Evolutionary conservation across 1,140 invertebrate genomes (phyloP), one percentile per base, ranked within the genome.

Genomic region (Drosophila mojavensis): DNA sequence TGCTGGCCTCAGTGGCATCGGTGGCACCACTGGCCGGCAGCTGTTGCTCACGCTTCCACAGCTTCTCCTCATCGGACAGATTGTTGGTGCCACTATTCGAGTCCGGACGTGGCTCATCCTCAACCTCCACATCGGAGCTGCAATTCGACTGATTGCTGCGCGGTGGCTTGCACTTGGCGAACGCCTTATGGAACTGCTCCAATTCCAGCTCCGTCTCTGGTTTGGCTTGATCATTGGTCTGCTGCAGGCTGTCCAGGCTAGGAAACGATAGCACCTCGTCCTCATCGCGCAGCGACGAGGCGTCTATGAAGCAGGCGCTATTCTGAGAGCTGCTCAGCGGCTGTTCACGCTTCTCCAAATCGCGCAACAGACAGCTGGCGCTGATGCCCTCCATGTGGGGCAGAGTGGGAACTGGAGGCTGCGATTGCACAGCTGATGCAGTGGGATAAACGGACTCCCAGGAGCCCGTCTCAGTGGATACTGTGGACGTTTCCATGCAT

Each of bases 241-340:
- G 74, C 30, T 77, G 74, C 39, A 17, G 75, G 53, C 82, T 81
- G 48, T 89, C 83, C 9, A 90, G 65, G 53, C 76, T 91, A 43
- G 82, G 90, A 55, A 85, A 92, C 11, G 82, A 86, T 5, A 82
- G 72, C 39, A 91, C 82, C 30, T 93, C 79, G 54, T 95, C 94
- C 85, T 96, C 96, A 80, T 96, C 96, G 9, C 94, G 94, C 28
- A 96, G 91, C 78, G 94, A 95, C 1, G 96, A 95, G 26, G 96
- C 96, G 91, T 96, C 96, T 64, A 96, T 96, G 79, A 96, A 96
- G 90, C 95, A 96, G 5, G 84, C 84, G 67, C 89, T 92, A 9
- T 76, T 77, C 10, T 91, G 93, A 0, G 78, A 75, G 30, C 60
- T 66, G 26, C 83, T 63, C 77, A 91, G 50, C 24, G 80, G 76